Percentiles rank a stretch among this genome's conserved stretches.
Conservation (phyloP, 2,888 invertebrate species). For the Drosophila eohydei region DNA sequence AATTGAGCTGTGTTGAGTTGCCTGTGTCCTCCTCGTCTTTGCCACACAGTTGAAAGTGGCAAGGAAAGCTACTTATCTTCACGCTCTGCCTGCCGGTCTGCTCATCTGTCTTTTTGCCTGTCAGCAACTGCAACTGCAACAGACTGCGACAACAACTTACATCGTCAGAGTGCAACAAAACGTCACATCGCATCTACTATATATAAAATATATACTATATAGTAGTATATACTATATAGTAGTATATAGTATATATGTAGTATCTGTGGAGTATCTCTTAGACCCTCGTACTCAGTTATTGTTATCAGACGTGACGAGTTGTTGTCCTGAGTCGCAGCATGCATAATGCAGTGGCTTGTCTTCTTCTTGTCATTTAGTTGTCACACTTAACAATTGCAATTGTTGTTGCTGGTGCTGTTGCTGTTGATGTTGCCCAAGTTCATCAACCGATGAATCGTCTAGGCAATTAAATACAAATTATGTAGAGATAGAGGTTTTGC, state of each 20-base stretch:
- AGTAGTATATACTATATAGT: constrained; percentile 4
- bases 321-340: constrained; percentile 50
- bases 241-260: constrained; percentile 11
- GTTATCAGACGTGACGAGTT: constrained; percentile 58
- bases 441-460: constrained; percentile 45
- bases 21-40: constrained; percentile 16
- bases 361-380: constrained; percentile 47
- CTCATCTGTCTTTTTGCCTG: constrained; percentile 5
- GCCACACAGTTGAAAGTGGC: constrained; percentile 37
- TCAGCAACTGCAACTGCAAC: constrained; percentile 20
- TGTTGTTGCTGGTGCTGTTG: not conserved
- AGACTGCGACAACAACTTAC: constrained; percentile 27
- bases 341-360: constrained; percentile 55
- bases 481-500: not conserved
- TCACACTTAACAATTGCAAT: not conserved
- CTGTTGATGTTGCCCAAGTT: constrained; percentile 30
- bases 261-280: constrained; percentile 4
- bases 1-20: constrained; percentile 20
- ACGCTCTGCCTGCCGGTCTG: constrained; percentile 17
- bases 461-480: constrained; percentile 42
- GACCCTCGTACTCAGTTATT: constrained; percentile 47
- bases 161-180: constrained; percentile 50
- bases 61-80: constrained; percentile 49
- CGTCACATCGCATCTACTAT: constrained; percentile 35
- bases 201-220: constrained; percentile 10